Evolutionary conservation across 2,797 vertebrate genomes (phyloP).

Genomic region (Thamnophis elegans): DNA sequence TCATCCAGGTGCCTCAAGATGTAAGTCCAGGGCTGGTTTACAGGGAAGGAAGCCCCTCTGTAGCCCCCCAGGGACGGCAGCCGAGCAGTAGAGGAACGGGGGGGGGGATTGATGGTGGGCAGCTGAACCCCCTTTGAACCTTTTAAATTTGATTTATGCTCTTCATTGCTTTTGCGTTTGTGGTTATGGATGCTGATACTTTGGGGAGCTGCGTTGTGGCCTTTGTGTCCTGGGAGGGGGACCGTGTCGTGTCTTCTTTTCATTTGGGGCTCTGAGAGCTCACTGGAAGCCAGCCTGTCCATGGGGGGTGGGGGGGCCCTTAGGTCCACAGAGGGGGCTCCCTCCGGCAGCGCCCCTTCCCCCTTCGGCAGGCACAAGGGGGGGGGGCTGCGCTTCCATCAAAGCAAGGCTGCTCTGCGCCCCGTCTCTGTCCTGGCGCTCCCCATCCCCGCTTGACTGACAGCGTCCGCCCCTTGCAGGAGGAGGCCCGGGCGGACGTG

Average conservation of each 20-base stretch:
- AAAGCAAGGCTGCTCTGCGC: not conserved
- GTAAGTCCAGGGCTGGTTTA: constrained; percentile 74
- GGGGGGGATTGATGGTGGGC: not conserved
- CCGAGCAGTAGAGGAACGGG: not conserved
- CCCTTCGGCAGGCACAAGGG: not conserved
- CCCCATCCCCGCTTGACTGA: not conserved
- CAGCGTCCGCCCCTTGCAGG: constrained; percentile 64
- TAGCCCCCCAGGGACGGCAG: not conserved
- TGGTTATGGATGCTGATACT: not conserved
- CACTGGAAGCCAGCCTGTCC: not conserved
- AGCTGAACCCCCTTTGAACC: not conserved
- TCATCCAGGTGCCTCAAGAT: constrained; percentile 92
- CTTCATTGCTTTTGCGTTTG: not conserved
- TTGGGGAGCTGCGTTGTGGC: not conserved
- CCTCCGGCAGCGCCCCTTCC: not conserved
- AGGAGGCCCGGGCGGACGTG: constrained; percentile 88
- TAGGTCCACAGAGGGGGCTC: no score
- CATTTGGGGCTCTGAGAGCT: not conserved
- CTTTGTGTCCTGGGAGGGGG: not conserved
- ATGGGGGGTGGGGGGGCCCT: not conserved
- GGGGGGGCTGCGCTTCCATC: no score
- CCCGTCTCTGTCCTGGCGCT: not conserved
- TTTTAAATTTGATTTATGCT: not conserved
- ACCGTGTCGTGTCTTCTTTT: not conserved
- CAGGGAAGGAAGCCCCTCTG: no score